These are phyloP conservation scores for Sarotherodon lohbergeri DNA, from an alignment of 2,113 vertebrate species.

Conservation along the genomic window DNA sequence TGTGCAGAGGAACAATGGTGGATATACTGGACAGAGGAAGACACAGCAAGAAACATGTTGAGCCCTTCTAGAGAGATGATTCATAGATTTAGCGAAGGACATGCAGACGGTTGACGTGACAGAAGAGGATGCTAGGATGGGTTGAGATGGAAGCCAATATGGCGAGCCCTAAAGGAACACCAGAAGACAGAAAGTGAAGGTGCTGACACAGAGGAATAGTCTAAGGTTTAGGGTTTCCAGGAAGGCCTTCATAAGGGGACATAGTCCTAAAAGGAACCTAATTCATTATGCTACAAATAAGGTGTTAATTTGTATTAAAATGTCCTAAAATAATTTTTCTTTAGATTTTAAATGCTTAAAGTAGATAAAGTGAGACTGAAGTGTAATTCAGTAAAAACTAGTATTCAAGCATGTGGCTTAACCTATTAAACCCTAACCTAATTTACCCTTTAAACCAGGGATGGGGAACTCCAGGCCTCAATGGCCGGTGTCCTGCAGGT, in stretches of 20 bases:
- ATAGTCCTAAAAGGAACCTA: not conserved
- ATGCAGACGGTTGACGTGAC: rapidly evolving
- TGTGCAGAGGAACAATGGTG: not conserved
- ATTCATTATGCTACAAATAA: not conserved
- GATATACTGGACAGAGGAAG: not conserved
- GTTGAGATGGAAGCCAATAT: not conserved
- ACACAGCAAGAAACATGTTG: no score
- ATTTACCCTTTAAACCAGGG: not conserved
- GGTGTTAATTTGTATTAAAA: rapidly evolving
- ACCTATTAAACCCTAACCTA: rapidly evolving
- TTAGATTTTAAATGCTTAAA: not conserved
- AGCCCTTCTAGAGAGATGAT: rapidly evolving
- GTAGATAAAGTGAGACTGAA: not conserved
- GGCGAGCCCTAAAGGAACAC: not conserved
- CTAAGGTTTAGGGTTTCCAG: rapidly evolving
- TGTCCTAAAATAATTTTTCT: not conserved
- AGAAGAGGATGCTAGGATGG: not conserved
- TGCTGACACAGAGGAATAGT: not conserved
- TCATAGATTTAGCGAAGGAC: not conserved
- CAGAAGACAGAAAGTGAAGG: not conserved
- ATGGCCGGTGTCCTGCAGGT: rapidly evolving
- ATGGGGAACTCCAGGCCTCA: rapidly evolving
- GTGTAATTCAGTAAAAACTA: not conserved
- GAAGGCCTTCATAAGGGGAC: not conserved
- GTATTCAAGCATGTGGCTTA: rapidly evolving